phyloP scores from a whole-genome alignment of 2,888 invertebrate genomes.

The Chromoteleia sp. region DNA sequence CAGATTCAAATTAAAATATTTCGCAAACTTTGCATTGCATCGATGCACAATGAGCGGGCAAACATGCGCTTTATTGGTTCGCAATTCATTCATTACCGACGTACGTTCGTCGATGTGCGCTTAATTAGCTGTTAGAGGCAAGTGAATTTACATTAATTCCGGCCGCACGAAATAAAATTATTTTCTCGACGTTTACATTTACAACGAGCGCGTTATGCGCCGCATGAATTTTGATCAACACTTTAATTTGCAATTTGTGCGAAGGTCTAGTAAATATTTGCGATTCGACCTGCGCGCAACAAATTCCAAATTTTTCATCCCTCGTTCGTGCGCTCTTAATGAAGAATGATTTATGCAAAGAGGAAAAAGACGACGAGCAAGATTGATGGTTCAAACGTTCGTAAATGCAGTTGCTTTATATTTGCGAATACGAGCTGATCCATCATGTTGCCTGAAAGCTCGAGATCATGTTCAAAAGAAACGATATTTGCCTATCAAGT shows the following conservation, averaged over 20 bases:
- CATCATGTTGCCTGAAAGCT: conserved; percentile 52
- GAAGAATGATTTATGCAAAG: conserved; percentile 65
- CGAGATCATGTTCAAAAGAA: conserved; percentile 48
- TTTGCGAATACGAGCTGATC: conserved; percentile 56
- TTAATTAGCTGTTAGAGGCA: conserved; percentile 67
- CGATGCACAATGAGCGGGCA: conserved; percentile 53
- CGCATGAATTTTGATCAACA: conserved; percentile 49
- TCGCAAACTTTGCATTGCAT: conserved; percentile 50
- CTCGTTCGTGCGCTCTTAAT: conserved; percentile 44
- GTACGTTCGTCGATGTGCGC: conserved; percentile 61
- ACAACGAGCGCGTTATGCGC: conserved; percentile 26
- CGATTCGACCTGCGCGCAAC: conserved; percentile 48
- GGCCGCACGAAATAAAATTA: conserved; percentile 61
- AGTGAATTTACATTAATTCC: conserved; percentile 66
- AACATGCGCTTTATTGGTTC: conserved; percentile 67
- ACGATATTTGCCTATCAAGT: conserved; percentile 50
- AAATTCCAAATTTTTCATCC: conserved; percentile 59
- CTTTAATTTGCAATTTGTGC: conserved; percentile 57
- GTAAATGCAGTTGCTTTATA: conserved; percentile 63
- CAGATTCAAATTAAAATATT: conserved; percentile 62
- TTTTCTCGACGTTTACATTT: conserved; percentile 55
- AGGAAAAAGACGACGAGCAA: conserved; percentile 61
- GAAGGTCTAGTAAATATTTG: conserved; percentile 46
- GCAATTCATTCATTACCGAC: conserved; percentile 66
- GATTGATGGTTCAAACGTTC: conserved; percentile 58